Percentiles rank a stretch among this genome's conserved stretches.
These are phyloP conservation scores for Isaurus tuberculatus DNA, from an alignment of 92 coral and sea anemone species.

Conservation along the genomic window DNA sequence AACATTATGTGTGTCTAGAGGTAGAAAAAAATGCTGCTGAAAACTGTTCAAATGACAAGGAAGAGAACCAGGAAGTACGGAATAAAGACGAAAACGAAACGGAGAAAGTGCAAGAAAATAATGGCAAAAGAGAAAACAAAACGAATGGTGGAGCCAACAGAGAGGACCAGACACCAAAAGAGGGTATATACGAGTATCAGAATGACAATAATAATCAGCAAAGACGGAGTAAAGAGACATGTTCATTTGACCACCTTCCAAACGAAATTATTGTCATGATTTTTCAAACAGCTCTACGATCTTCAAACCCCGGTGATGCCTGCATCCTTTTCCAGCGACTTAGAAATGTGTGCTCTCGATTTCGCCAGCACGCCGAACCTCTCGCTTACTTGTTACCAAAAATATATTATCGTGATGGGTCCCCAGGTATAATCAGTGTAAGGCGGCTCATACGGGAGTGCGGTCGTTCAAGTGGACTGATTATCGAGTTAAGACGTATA, in stretches of 20 bases:
- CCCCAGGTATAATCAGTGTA: no score
- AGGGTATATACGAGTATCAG: conserved; percentile 32
- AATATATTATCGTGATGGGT: no score
- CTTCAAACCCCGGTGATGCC: conserved; percentile 47
- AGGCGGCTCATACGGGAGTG: no score
- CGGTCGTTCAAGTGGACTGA: no score
- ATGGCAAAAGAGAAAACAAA: conserved; percentile 44
- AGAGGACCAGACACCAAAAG: conserved; percentile 41
- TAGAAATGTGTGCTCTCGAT: conserved; percentile 55
- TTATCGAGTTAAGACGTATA: no score
- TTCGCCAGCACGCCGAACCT: no score
- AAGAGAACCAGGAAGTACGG: conserved; percentile 48
- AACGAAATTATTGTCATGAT: conserved; percentile 47
- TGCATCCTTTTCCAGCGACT: conserved; percentile 44
- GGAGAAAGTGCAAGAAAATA: conserved; percentile 40
- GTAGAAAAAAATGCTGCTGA: conserved; percentile 41
- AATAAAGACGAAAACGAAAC: conserved; percentile 45
- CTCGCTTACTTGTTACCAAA: no score
- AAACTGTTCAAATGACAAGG: conserved; percentile 39
- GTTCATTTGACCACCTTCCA: conserved; percentile 55
- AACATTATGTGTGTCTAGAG: conserved; percentile 50
- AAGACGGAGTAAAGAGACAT: conserved; percentile 38
- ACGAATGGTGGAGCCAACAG: conserved; percentile 35
- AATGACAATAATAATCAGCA: conserved; percentile 48
- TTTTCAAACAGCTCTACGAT: conserved; percentile 55